phyloP scores from a whole-genome alignment of 2,113 vertebrate species.

The Nannobrachium achirus region DNA sequence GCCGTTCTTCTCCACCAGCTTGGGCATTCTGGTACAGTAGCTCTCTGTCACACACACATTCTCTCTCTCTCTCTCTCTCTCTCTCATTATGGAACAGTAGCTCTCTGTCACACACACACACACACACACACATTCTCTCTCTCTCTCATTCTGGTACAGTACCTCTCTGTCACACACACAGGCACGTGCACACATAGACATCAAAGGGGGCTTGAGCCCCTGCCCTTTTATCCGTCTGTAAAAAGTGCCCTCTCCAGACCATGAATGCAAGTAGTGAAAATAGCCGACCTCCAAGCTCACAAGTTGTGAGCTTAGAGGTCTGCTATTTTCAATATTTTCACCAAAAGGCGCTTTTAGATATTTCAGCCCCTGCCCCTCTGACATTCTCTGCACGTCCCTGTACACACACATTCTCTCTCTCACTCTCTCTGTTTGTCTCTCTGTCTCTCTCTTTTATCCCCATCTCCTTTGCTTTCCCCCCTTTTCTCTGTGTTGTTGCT shows the following conservation, averaged over 20 bases:
- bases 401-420: not conserved
- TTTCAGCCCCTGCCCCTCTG: not conserved
- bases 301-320: too few species aligned
- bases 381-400: not conserved
- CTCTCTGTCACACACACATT: not conserved
- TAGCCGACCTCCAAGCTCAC: too few species aligned
- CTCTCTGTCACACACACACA: not conserved
- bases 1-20: constrained; percentile 90
- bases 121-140: not conserved
- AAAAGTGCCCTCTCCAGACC: too few species aligned
- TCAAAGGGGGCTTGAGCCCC: too few species aligned
- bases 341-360: too few species aligned
- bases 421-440: not conserved
- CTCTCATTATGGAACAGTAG: constrained; percentile 55
- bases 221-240: too few species aligned
- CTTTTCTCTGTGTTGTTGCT: not conserved
- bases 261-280: too few species aligned
- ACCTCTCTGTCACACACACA: too few species aligned
- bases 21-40: constrained; percentile 82
- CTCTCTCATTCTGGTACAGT: not conserved
- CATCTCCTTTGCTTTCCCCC: not conserved
- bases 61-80: not conserved
- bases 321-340: not conserved
- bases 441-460: not conserved
- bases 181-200: too few species aligned